These are phyloP conservation scores for Spermophilus dauricus DNA, from an alignment of 2,113 vertebrate genomes.

Conservation along the genomic window DNA sequence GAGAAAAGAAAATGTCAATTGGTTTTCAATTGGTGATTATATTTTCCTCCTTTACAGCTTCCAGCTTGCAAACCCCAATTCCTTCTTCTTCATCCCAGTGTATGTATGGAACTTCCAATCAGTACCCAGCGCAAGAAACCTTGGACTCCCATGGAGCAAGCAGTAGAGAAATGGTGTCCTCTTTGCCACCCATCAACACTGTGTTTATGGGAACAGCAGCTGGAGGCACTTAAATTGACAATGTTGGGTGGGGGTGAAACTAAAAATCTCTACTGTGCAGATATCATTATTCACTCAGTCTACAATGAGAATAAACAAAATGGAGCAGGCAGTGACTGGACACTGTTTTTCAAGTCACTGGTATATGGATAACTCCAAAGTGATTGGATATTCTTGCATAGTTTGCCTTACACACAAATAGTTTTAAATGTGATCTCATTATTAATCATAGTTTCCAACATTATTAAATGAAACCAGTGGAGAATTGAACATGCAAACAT, in stretches of 20 bases:
- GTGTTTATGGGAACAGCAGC: slow-evolving; percentile 97
- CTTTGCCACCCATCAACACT: slow-evolving; percentile 97
- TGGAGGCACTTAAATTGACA: slow-evolving; percentile 87
- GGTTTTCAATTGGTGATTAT: slow-evolving; percentile 50
- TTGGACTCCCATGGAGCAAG: slow-evolving; percentile 89
- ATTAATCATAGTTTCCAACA: slow-evolving; percentile 71
- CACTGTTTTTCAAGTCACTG: slow-evolving; percentile 32
- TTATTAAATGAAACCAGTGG: slow-evolving; percentile 70
- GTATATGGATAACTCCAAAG: neutral
- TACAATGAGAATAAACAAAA: neutral
- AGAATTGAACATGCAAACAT: slow-evolving; percentile 71
- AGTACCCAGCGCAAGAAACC: slow-evolving; percentile 92
- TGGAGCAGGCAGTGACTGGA: neutral
- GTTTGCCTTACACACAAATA: slow-evolving; percentile 69
- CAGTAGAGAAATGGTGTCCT: slow-evolving; percentile 92
- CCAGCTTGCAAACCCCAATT: slow-evolving; percentile 88
- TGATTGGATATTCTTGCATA: slow-evolving; percentile 14
- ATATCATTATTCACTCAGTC: neutral
- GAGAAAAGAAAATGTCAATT: neutral
- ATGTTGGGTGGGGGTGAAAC: neutral
- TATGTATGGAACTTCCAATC: slow-evolving; percentile 93
- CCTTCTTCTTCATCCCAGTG: slow-evolving; percentile 93
- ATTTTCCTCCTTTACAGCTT: slow-evolving; percentile 85
- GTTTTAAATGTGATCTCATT: slow-evolving; percentile 61
- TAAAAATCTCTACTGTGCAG: neutral